Evolutionary conservation across 2,888 invertebrate genomes (phyloP).

Genomic region (Notodonta ziczac): DNA sequence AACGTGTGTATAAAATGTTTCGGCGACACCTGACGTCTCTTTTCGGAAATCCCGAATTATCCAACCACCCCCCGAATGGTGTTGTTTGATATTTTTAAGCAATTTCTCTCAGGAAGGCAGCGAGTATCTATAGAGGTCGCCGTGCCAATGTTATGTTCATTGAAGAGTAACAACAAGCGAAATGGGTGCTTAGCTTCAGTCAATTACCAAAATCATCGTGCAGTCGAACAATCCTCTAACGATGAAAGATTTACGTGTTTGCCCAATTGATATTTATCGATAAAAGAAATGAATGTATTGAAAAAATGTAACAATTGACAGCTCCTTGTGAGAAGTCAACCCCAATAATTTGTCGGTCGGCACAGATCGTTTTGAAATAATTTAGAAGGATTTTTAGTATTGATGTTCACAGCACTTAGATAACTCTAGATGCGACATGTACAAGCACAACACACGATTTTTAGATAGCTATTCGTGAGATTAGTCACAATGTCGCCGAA

Average conservation of each 20-base stretch:
- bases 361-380: constrained; percentile 68
- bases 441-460: constrained; percentile 66
- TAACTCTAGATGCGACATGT: constrained; percentile 51
- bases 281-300: constrained; percentile 60
- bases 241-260: constrained; percentile 34
- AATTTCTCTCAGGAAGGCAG: constrained; percentile 58
- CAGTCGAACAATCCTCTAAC: constrained; percentile 43
- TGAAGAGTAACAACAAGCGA: constrained; percentile 81
- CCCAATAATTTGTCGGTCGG: constrained; percentile 75
- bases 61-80: constrained; percentile 17
- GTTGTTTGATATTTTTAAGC: constrained; percentile 35
- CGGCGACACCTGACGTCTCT: constrained; percentile 64
- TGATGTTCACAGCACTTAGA: constrained; percentile 54
- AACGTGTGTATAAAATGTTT: constrained; percentile 59
- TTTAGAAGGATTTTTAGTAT: constrained; percentile 53
- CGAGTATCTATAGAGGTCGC: constrained; percentile 74
- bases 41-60: constrained; percentile 25
- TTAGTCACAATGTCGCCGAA: constrained; percentile 84
- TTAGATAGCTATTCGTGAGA: constrained; percentile 64
- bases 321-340: constrained; percentile 78
- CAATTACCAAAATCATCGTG: constrained; percentile 59
- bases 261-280: constrained; percentile 43
- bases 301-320: constrained; percentile 78
- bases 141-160: constrained; percentile 81
- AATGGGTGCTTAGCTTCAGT: constrained; percentile 66